phyloP scores from a whole-genome alignment of 1,140 invertebrate genomes.

The Zaprionus vittiger region DNA sequence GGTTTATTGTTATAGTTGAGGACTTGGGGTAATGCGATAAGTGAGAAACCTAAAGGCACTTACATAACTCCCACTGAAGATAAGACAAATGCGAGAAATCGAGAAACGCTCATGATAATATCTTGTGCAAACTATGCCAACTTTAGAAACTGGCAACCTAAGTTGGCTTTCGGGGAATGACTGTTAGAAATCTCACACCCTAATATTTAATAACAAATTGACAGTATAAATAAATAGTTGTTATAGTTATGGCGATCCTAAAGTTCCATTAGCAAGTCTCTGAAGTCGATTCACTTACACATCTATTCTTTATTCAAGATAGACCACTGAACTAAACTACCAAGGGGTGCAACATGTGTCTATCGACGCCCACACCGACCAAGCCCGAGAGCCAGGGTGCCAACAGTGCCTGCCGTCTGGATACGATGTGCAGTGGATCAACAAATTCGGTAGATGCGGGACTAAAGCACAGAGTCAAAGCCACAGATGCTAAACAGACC shows the following conservation, averaged over 20 bases:
- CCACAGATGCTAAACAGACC: slow-evolving; percentile 51
- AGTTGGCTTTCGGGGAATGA: not conserved
- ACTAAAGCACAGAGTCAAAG: slow-evolving; percentile 55
- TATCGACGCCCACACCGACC: slow-evolving; percentile 66
- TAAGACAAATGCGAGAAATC: slow-evolving; percentile 32
- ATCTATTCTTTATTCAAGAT: slow-evolving; percentile 31
- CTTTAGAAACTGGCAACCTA: not conserved
- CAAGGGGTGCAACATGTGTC: slow-evolving; percentile 62
- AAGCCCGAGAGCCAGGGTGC: slow-evolving; percentile 43
- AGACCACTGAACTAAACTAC: not conserved
- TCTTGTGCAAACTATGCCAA: slow-evolving; percentile 5
- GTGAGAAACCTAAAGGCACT: slow-evolving; percentile 2
- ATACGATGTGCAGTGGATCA: slow-evolving; percentile 35
- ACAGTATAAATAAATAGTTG: slow-evolving; percentile 35
- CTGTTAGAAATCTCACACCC: not conserved
- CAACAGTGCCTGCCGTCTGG: slow-evolving; percentile 24
- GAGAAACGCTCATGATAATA: slow-evolving; percentile 8
- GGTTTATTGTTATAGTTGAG: slow-evolving; percentile 9
- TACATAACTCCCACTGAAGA: slow-evolving; percentile 12
- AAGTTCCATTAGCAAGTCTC: slow-evolving; percentile 61
- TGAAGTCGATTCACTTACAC: slow-evolving; percentile 23
- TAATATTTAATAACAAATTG: slow-evolving; percentile 1
- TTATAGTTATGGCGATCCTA: slow-evolving; percentile 30
- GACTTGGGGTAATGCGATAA: slow-evolving; percentile 21
- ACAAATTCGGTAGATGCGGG: slow-evolving; percentile 6